phyloP scores from a whole-genome alignment of 2,113 vertebrate species.

The Polypterus bichir region DNA sequence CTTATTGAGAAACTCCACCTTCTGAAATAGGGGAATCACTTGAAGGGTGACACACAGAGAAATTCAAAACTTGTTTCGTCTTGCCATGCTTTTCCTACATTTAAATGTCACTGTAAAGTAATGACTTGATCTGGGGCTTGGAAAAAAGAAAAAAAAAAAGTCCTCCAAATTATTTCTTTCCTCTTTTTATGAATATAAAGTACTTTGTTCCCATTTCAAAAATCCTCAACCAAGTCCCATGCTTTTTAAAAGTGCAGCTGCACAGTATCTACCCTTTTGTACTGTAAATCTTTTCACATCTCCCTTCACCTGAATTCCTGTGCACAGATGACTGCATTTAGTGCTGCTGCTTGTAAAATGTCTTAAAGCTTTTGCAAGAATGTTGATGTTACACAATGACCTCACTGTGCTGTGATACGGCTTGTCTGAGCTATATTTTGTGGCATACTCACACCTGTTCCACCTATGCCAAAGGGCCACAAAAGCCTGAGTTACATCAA shows the following conservation, averaged over 20 bases:
- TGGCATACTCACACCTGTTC: conserved; percentile 71
- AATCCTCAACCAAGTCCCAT: conserved; percentile 18
- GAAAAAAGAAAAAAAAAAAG: not conserved
- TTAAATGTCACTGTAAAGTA: no score
- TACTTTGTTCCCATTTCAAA: not conserved
- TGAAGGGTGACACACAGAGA: no score
- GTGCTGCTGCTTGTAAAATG: conserved; percentile 41
- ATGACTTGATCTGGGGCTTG: no score
- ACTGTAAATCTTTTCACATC: conserved; percentile 39
- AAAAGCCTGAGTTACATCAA: conserved; percentile 56
- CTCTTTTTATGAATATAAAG: not conserved
- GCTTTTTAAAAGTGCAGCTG: conserved; percentile 29
- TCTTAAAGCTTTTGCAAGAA: conserved; percentile 48
- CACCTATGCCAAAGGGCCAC: conserved; percentile 58
- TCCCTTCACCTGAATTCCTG: conserved; percentile 43
- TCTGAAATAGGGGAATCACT: no score
- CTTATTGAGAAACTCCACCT: no score
- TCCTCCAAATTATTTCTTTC: not conserved
- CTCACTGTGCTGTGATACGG: conserved; percentile 53
- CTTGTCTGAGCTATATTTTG: conserved; percentile 52
- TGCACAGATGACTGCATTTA: conserved; percentile 38
- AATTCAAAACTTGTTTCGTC: no score
- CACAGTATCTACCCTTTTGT: conserved; percentile 36
- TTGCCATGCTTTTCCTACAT: no score
- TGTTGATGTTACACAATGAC: conserved; percentile 56